phyloP scores from a whole-genome alignment of 1,140 invertebrate species.

The Asbolus verrucosus region DNA sequence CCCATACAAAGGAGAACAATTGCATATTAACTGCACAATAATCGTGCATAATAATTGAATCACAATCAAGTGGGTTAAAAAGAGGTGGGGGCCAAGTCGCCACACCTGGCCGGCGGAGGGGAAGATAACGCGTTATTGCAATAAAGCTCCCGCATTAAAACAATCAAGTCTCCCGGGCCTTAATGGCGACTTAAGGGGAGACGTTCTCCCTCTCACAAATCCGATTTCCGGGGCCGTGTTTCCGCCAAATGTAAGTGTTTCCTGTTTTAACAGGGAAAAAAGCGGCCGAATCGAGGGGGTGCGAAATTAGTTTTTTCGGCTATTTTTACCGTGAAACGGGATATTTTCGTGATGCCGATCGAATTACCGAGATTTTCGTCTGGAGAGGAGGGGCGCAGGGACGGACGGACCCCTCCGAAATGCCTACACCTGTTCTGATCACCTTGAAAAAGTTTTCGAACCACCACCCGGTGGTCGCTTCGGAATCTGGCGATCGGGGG shows the following conservation, averaged over 20 bases:
- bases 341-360: slow-evolving; percentile 57
- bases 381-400: not conserved
- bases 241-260: slow-evolving; percentile 50
- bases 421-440: slow-evolving; percentile 49
- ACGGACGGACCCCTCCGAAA: not conserved
- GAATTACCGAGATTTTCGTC: not conserved
- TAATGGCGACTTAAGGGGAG: not conserved
- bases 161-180: too few species aligned
- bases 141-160: too few species aligned
- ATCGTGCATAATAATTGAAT: too few species aligned
- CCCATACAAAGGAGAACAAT: too few species aligned
- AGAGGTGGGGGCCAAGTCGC: too few species aligned
- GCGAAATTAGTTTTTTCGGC: slow-evolving; percentile 56
- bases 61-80: too few species aligned
- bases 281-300: slow-evolving; percentile 40
- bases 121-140: too few species aligned
- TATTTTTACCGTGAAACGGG: slow-evolving; percentile 50
- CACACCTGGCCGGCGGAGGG: too few species aligned
- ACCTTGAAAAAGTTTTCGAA: slow-evolving; percentile 42
- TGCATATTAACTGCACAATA: too few species aligned
- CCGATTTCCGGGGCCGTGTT: slow-evolving; percentile 45
- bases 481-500: not conserved
- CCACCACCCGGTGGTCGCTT: slow-evolving; percentile 6
- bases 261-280: slow-evolving; percentile 52
- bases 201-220: slow-evolving; percentile 34